These are phyloP conservation scores for Morelia viridis DNA, from an alignment of 2,797 vertebrate species.

Conservation along the genomic window DNA sequence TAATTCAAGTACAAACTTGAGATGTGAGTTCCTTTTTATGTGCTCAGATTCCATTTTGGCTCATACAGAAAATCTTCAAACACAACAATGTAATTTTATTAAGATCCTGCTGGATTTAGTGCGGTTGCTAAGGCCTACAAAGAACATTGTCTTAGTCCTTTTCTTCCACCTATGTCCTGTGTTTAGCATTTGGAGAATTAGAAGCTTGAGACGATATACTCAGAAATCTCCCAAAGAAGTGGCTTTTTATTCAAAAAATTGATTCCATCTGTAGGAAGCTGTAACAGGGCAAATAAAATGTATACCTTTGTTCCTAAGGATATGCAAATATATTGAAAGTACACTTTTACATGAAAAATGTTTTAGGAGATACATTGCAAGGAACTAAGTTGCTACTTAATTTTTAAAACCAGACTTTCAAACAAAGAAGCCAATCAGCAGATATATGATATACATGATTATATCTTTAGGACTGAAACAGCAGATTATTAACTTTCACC, in stretches of 20 bases:
- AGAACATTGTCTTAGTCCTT: background rate
- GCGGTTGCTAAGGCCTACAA: background rate
- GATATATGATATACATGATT: background rate
- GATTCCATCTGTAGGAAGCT: constrained; percentile 64
- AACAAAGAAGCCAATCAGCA: background rate
- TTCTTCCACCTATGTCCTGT: constrained; percentile 70
- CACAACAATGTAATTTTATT: background rate
- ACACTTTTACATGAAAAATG: constrained; percentile 50
- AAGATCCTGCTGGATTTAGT: background rate
- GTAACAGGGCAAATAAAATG: constrained; percentile 70
- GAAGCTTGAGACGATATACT: constrained; percentile 69
- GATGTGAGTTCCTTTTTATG: background rate
- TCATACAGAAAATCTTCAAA: background rate
- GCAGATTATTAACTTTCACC: background rate
- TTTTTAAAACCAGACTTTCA: background rate
- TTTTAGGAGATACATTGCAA: background rate
- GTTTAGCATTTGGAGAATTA: constrained; percentile 68
- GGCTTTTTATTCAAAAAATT: constrained; percentile 63
- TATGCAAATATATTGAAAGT: constrained; percentile 66
- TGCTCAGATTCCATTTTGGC: background rate
- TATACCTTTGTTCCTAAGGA: constrained; percentile 67
- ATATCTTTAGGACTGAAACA: background rate
- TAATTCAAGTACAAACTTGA: background rate
- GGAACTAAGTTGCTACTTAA: background rate
- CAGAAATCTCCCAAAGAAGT: constrained; percentile 73